Conservation (phyloP, 2,888 invertebrate genomes). For the Lucinisca nassula region DNA sequence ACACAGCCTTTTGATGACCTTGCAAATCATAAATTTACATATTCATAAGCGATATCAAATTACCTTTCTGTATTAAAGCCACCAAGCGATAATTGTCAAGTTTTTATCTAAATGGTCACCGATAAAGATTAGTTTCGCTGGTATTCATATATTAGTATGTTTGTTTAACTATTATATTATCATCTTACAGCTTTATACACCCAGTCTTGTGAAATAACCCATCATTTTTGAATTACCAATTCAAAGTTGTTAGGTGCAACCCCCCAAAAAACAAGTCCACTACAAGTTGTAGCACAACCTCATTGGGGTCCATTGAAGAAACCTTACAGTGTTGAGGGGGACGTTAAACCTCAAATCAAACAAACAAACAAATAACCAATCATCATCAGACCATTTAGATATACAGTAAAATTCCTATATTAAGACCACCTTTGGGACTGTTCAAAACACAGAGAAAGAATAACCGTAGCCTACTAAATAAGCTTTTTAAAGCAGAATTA, state of each 20-base stretch:
- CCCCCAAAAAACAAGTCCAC: no score
- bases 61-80: background rate
- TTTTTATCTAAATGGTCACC: background rate
- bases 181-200: background rate
- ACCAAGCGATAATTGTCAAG: background rate
- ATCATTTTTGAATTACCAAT: background rate
- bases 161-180: background rate
- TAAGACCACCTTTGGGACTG: no score
- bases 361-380: no score
- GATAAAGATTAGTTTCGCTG: background rate
- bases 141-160: constrained; percentile 1
- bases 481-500: no score
- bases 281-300: no score
- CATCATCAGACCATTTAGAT: no score
- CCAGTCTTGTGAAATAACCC: background rate
- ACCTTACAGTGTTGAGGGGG: no score
- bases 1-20: background rate
- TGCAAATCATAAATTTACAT: background rate
- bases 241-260: background rate
- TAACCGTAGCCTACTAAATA: no score
- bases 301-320: no score
- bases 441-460: no score
- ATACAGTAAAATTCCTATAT: no score
- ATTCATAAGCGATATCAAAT: background rate
- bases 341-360: no score